phyloP scores from a whole-genome alignment of 2,113 vertebrate genomes.

The Gorsachius goisagi region DNA sequence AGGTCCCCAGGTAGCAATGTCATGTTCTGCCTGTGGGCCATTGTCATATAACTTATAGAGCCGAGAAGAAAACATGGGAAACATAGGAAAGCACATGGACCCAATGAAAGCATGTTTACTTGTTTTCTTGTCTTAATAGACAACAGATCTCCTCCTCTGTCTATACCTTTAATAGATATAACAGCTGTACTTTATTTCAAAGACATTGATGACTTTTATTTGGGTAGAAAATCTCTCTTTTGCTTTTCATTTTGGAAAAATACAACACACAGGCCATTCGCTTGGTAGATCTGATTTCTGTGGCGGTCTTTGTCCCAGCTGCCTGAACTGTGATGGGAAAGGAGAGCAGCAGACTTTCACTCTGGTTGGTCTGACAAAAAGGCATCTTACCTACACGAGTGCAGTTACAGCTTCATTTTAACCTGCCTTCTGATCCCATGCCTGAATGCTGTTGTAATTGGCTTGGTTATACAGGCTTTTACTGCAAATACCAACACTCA shows the following conservation, averaged over 20 bases:
- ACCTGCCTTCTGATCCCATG: neutral
- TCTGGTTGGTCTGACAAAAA: neutral
- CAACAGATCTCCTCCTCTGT: neutral
- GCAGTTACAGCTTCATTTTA: neutral
- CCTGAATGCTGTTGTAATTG: neutral
- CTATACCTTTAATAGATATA: neutral
- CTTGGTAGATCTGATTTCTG: neutral
- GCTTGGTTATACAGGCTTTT: neutral
- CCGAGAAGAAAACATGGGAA: neutral
- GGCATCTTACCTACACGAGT: neutral
- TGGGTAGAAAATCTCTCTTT: neutral
- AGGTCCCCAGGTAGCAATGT: neutral
- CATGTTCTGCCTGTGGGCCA: neutral
- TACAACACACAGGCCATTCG: neutral
- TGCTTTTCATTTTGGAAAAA: neutral
- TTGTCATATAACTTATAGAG: neutral
- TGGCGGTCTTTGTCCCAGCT: neutral
- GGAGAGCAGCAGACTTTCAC: neutral
- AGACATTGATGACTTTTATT: neutral
- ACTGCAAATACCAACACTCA: neutral
- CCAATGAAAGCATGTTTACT: neutral
- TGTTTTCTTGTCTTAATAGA: neutral
- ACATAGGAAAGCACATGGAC: neutral
- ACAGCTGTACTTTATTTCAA: neutral
- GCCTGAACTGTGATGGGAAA: neutral